Conservation (phyloP, 2,888 invertebrate species). For the Rhogogaster chlorosoma region DNA sequence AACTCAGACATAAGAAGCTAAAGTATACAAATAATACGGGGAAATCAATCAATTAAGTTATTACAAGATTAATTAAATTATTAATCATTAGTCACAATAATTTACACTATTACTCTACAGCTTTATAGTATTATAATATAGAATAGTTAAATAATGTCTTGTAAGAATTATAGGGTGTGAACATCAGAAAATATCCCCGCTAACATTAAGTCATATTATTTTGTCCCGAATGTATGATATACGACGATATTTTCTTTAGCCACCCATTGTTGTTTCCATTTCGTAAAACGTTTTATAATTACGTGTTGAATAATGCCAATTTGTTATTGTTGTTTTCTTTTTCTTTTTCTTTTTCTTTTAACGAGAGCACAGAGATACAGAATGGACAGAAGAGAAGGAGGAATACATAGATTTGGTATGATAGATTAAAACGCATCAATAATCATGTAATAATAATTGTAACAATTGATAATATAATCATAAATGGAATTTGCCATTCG, state of each 20-base stretch:
- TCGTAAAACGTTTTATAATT: slow-evolving; percentile 53
- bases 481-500: slow-evolving; percentile 54
- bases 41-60: slow-evolving; percentile 55
- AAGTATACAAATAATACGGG: slow-evolving; percentile 62
- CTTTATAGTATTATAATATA: slow-evolving; percentile 58
- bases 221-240: not conserved
- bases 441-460: slow-evolving; percentile 59
- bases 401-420: slow-evolving; percentile 63
- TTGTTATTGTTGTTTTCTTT: slow-evolving; percentile 49
- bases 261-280: slow-evolving; percentile 57
- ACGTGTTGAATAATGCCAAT: slow-evolving; percentile 62
- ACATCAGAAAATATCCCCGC: slow-evolving; percentile 61
- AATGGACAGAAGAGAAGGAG: slow-evolving; percentile 61
- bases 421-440: slow-evolving; percentile 62
- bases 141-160: slow-evolving; percentile 53
- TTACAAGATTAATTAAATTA: slow-evolving; percentile 59
- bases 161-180: slow-evolving; percentile 59
- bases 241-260: slow-evolving; percentile 62
- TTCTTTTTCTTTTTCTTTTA: not conserved
- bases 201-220: not conserved
- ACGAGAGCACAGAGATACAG: slow-evolving; percentile 57
- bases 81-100: slow-evolving; percentile 61
- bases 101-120: slow-evolving; percentile 65
- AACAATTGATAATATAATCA: slow-evolving; percentile 59
- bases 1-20: slow-evolving; percentile 67